Percentiles rank a stretch among this genome's conserved stretches.
These are phyloP conservation scores for Drosophila pruinosa DNA, from an alignment of 1,140 invertebrate species.

Conservation along the genomic window DNA sequence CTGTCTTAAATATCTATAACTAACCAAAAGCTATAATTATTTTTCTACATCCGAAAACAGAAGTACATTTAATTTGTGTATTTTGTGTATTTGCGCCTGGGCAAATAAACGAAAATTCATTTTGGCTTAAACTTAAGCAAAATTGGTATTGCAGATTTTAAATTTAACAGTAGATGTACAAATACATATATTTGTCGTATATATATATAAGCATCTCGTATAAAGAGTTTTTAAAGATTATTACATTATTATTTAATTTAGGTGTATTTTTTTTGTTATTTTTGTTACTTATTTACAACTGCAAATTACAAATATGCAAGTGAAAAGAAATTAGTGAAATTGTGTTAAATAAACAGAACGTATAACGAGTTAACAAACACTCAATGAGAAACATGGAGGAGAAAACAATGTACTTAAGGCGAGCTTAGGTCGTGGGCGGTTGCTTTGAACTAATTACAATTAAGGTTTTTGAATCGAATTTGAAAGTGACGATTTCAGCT, in stretches of 20 bases:
- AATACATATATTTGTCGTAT: slow-evolving; percentile 28
- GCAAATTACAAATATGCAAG: slow-evolving; percentile 66
- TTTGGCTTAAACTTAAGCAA: slow-evolving; percentile 43
- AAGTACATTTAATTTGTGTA: slow-evolving; percentile 43
- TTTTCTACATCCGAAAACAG: slow-evolving; percentile 54
- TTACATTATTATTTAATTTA: slow-evolving; percentile 51
- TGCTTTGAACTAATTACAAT: slow-evolving; percentile 62
- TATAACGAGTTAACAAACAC: slow-evolving; percentile 75
- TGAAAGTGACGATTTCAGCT: slow-evolving; percentile 35
- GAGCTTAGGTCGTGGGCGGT: slow-evolving; percentile 42
- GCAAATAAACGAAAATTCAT: slow-evolving; percentile 36
- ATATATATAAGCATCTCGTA: slow-evolving; percentile 41
- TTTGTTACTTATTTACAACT: slow-evolving; percentile 59
- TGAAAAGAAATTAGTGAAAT: slow-evolving; percentile 44
- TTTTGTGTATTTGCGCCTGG: slow-evolving; percentile 45
- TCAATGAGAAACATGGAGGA: slow-evolving; percentile 33
- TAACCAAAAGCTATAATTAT: slow-evolving; percentile 54
- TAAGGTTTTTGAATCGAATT: slow-evolving; percentile 70
- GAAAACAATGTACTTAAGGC: slow-evolving; percentile 52
- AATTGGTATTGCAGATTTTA: slow-evolving; percentile 57
- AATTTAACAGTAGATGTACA: slow-evolving; percentile 60
- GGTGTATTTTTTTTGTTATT: slow-evolving; percentile 3
- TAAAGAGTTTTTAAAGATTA: slow-evolving; percentile 63
- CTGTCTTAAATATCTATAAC: slow-evolving; percentile 68
- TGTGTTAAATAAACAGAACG: slow-evolving; percentile 57